Evolutionary conservation across 2,888 invertebrate species (phyloP).

Genomic region (Pomacea canaliculata): DNA sequence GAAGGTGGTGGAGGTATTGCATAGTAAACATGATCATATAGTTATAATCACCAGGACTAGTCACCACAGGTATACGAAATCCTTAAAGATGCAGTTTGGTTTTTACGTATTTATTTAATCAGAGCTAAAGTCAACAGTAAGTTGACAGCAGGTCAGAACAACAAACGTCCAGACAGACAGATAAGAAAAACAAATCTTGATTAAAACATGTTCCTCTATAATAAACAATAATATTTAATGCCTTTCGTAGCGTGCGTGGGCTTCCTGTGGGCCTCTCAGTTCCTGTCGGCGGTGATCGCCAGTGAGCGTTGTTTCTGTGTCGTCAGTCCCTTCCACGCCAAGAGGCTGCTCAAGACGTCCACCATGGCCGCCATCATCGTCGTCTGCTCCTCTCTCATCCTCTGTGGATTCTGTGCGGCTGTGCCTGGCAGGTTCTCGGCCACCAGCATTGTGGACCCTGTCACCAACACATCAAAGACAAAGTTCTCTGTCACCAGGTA

Average conservation of each 20-base stretch:
- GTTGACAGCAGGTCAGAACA: too few species aligned
- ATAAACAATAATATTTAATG: too few species aligned
- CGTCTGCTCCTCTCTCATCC: constrained; percentile 5
- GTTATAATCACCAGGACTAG: too few species aligned
- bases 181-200: too few species aligned
- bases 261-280: constrained; percentile 17
- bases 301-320: constrained; percentile 24
- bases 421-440: constrained; percentile 15
- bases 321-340: constrained; percentile 19
- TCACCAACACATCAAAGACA: constrained; percentile 16
- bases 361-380: constrained; percentile 22
- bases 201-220: too few species aligned
- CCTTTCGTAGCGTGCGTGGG: constrained; percentile 1
- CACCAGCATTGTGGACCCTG: constrained; percentile 16
- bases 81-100: too few species aligned
- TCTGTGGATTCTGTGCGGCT: constrained; percentile 5
- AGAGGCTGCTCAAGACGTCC: constrained; percentile 17
- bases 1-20: too few species aligned
- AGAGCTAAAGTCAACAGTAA: too few species aligned
- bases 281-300: constrained; percentile 24
- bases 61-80: too few species aligned
- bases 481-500: constrained; percentile 18
- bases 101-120: too few species aligned
- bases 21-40: too few species aligned
- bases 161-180: too few species aligned